Evolutionary conservation across 2,113 vertebrate species (phyloP), one percentile per base, ranked within the genome.

Genomic region (Grammomys dolichurus): DNA sequence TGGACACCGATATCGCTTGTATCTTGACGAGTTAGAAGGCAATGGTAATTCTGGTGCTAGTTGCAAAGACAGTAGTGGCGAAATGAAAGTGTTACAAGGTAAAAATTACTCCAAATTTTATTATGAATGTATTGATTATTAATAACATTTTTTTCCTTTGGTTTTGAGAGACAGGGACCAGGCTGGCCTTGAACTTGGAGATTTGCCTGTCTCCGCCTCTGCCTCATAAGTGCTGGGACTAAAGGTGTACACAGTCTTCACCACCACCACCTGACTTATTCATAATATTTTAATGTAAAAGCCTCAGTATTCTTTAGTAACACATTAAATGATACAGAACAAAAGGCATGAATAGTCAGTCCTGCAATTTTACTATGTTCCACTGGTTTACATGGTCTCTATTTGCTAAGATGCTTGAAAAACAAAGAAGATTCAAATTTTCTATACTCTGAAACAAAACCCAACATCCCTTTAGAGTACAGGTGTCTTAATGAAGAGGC

Each of bases 1-100:
- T 28, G 99, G 99, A 28, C 99, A 99, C 96, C 99, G 99, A 65
- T 99, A 99, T 87, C 99, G 99, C 70, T 98, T 99, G 14, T 99
- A 99, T 97, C 99, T 99, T 93, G 99, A 99, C 89, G 99, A 99
- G 90, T 97, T 99, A 97, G 99, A 99, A 67, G 99, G 99, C 96
- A 98, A 98, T 89, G 97, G 98, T 69, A 98, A 98, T 97, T 96
- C 98, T 90, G 95, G 96, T 97, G 75, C 98, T 95, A 77, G 95
- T 36, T 98, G 98, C 77, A 99, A 98, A 97, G 98, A 98, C 90
- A 93, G 96, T 87, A 97, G 97, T 67, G 98, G 98, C 51, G 98
- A 99, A 93, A 96, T 98, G 88, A 98, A 98, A 96, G 95, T 98
- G 1, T 97, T 98, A 92, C 98, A 98, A 99, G 99, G 99, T 99